These are phyloP conservation scores for Eretmochelys imbricata DNA, from an alignment of 2,113 vertebrate genomes.

Conservation along the genomic window DNA sequence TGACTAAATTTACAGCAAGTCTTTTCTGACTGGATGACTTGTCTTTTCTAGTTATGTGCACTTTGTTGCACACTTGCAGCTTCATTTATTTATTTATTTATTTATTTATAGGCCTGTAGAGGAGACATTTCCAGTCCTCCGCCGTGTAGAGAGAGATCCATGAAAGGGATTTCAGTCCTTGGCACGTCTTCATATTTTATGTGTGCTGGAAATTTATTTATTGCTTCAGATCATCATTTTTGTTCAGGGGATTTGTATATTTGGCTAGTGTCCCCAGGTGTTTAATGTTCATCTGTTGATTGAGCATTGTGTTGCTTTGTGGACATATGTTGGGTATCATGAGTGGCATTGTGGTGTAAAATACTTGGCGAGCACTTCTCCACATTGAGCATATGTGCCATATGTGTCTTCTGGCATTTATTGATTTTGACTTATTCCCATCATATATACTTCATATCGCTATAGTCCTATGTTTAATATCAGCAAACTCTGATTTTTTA, in stretches of 20 bases:
- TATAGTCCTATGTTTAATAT: background rate
- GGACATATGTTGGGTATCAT: background rate
- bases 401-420: background rate
- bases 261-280: background rate
- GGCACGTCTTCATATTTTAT: background rate
- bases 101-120: background rate
- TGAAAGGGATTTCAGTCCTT: background rate
- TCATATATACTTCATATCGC: background rate
- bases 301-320: background rate
- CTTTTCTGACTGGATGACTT: constrained; percentile 41
- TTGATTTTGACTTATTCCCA: background rate
- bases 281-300: background rate
- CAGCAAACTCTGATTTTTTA: background rate
- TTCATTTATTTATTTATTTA: constrained; percentile 21
- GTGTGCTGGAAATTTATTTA: background rate
- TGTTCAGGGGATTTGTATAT: fast-evolving
- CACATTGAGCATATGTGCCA: background rate
- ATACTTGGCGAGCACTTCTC: background rate
- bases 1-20: background rate
- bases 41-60: constrained; percentile 54
- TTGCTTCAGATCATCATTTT: background rate
- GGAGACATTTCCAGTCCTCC: background rate
- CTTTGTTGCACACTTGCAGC: constrained; percentile 39
- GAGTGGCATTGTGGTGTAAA: background rate
- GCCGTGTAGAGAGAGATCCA: background rate